Percentiles rank a stretch among this genome's conserved stretches.
phyloP scores from a whole-genome alignment of 2,113 vertebrate species.

The Myanophis thanlyinensis region DNA sequence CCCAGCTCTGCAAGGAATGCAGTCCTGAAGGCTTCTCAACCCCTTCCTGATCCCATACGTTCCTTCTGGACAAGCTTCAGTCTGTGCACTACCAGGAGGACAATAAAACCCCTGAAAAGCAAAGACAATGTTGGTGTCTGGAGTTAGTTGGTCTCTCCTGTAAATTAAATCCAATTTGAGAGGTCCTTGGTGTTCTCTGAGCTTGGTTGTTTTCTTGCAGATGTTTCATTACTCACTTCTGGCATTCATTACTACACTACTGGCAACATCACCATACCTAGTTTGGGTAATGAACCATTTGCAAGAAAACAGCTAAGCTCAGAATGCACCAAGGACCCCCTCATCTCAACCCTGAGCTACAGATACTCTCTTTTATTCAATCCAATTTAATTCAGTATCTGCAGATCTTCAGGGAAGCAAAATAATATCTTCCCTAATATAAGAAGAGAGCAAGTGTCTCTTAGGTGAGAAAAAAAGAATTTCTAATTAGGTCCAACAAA shows the following conservation, averaged over 20 bases:
- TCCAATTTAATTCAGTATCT: background rate
- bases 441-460: background rate
- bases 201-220: background rate
- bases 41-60: conserved; percentile 72
- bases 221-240: background rate
- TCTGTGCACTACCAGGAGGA: conserved; percentile 67
- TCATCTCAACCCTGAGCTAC: background rate
- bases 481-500: background rate
- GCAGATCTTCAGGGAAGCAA: fast-evolving
- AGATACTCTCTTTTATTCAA: background rate
- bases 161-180: background rate
- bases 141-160: background rate
- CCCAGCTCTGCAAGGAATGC: conserved; percentile 75
- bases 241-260: too few species aligned
- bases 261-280: background rate
- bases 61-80: conserved; percentile 79
- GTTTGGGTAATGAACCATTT: background rate
- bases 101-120: conserved; percentile 81
- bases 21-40: conserved; percentile 65
- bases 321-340: background rate
- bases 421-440: background rate
- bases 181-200: background rate
- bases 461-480: background rate
- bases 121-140: background rate
- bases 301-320: background rate